A percentile compares a stretch with the other conserved stretches of the same genome.
Conservation (phyloP, 2,797 vertebrate genomes). For the Poeciliopsis infans region DNA sequence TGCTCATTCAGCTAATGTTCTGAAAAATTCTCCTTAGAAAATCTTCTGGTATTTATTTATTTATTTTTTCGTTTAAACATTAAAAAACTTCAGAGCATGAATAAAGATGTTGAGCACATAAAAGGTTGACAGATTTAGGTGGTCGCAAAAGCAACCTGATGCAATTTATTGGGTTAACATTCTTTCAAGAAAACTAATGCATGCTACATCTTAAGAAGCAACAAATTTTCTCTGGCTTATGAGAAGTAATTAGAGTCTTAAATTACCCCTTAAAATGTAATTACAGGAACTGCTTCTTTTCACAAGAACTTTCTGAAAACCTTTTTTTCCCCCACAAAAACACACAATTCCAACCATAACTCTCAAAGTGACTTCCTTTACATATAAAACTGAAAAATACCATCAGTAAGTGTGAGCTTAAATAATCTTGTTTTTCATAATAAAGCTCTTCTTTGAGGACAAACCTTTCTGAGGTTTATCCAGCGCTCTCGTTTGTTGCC, state of each 20-base stretch:
- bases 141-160: background rate
- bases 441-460: slow-evolving; percentile 14
- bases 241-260: slow-evolving; percentile 43
- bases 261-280: slow-evolving; percentile 46
- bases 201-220: slow-evolving; percentile 32
- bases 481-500: slow-evolving; percentile 28
- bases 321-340: background rate
- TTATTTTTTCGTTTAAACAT: background rate
- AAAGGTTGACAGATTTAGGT: background rate
- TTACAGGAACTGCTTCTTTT: slow-evolving; percentile 56
- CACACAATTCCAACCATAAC: slow-evolving; percentile 3
- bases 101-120: background rate
- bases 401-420: background rate
- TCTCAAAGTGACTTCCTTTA: background rate
- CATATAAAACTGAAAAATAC: background rate
- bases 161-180: background rate
- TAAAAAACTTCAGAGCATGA: background rate
- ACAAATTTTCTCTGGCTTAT: slow-evolving; percentile 25
- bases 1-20: background rate
- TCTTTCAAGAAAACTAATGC: slow-evolving; percentile 14
- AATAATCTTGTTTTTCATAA: background rate
- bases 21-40: background rate
- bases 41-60: background rate
- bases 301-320: slow-evolving; percentile 35
- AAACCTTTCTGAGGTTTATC: slow-evolving; percentile 36